Base-by-base conservation (phyloP, 1,140 invertebrate genomes). In the Drosophila sucinea region DNA sequence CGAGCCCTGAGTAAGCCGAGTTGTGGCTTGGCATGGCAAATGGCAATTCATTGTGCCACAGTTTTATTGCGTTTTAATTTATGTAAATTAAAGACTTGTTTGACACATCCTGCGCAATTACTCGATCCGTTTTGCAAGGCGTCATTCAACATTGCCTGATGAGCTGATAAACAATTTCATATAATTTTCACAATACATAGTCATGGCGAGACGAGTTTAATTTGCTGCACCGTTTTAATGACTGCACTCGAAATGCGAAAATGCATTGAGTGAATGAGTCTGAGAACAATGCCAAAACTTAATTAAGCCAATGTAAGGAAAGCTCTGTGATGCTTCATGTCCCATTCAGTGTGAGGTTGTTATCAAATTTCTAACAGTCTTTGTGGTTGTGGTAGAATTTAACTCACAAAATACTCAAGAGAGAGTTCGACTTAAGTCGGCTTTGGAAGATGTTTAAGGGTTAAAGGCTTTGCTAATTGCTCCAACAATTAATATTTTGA, bases 31-130 rank as follows among this genome's bases (percentile, higher is more conserved):
- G 29, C 81, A 32, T 69, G 63, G 56, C 58, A 68, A 81, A 72
- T 75, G 78, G 61, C 74, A 78, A 86, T 75, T 85, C 70, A 85
- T 77, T 60, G 61, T 55, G 30, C 65, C 55, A 58, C 47, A 74
- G 74, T 64, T 25, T 81, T 78, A 85, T 79, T 71, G 70, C 78
- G 67, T 67, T 73, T 75, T 78, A 81, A 81, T 73, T 81, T 75
- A 78, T 85, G 78, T 61, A 81, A 85, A 81, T 81, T 70, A 67
- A 73, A 65, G 73, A 41, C 56, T 63, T 38, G 41, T 56, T 63
- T 73, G 64, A 77, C 67, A 73, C 74, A 67, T 38, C 65, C 63
- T 51, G 23, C 44, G 44, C 44, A 51, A 51, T 51, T 51, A 27
- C 44, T 51, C 4, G 44, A 51, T 51, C 44, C 23, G 17, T 47